Evolutionary conservation across 2,888 invertebrate species (phyloP), one percentile per base, ranked within the genome.

Genomic region (Cataglyphis livida): DNA sequence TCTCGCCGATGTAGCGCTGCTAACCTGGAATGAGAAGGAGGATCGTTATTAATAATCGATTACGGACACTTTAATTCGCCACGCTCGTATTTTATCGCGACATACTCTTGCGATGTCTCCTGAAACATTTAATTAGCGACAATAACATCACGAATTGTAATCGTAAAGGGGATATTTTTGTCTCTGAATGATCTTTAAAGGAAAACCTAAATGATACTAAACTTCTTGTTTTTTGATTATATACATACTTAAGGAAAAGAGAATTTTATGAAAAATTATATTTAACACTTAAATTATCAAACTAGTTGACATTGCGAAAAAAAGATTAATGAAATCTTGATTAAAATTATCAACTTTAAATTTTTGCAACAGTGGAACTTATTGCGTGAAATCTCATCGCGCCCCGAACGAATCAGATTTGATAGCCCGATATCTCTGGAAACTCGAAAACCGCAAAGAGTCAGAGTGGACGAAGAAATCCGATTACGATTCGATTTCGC

Each of bases 1-100:
- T 78, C 82, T 84, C 86, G 73, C 12, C 82, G 70, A 82, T 64
- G 79, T 75, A 73, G 81, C 84, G 84, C 65, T 74, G 64, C 84
- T 81, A 84, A 84, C 74, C 89, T 89, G 87, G 15, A 89, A 88
- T 6, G 25, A 73, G 61, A 73, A 88, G 64, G 41, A 44, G 5
- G 9, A 48, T 84, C 64, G 82, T 88, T 83, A 84, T 74, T 81
- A 25, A 25, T 25, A 25, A 25, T 78, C 70, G 70, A 48, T 78
- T 41, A 57, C 7, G 18, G 57, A 68, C 57, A 32, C 57, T 44
- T 78, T 41, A 68, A 57, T 25, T 28, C 41, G 15, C 12, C 9
- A 41, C 10, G 38, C 10, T 32, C 28, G 38, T 21, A 54, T 38
- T 54, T 51, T 64, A 25, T 51, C 28, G 38, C 38, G 0, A 25